Base-by-base conservation (phyloP, 1,140 invertebrate genomes). In the Maconellicoccus hirsutus region DNA sequence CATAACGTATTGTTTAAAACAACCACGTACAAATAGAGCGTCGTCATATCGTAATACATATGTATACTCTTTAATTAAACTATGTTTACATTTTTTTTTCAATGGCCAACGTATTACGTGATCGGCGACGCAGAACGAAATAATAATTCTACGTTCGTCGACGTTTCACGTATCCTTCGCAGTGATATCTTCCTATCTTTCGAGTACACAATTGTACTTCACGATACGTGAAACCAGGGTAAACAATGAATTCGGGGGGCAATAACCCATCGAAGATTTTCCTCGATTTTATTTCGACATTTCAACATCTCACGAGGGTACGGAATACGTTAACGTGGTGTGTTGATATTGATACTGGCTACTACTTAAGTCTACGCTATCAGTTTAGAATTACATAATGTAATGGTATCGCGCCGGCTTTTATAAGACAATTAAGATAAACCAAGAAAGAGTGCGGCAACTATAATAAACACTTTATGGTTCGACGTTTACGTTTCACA, bases 361-460 rank as follows among this genome's bases (percentile, higher is more conserved):
- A 3, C 4, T 33, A 33, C 29, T 6, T 6, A 3, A 33, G 29
- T 16, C 42, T 6, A 19, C 42, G n/a, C n/a, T n/a, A 52, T 52
- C 42, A 52, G 42, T 52, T 8, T 3, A 6, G 12, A 52, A 52
- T 52, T 52, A 52, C 42, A 52, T 52, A 52, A 52, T 52, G 16
- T 33, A 33, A 14, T 19, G 42, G n/a, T 52, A 19, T 19, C 16
- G 42, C 16, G 42, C 42, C 29, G 42, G 3, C 42, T 8, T 52
- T 52, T 52, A 52, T 52, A 14, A 19, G n/a, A 52, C 42, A 52
- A 52, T 52, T 52, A 52, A 52, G 42, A 52, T 52, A 52, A 52
- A 16, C 42, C 3, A 52, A 16, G 42, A 52, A 8, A 52, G 42
- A 52, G n/a, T 16, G 10, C 42, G 42, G 42, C 3, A 52, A 52